Conservation (phyloP, 2,888 invertebrate genomes). For the Lasioglossum marginatum region DNA sequence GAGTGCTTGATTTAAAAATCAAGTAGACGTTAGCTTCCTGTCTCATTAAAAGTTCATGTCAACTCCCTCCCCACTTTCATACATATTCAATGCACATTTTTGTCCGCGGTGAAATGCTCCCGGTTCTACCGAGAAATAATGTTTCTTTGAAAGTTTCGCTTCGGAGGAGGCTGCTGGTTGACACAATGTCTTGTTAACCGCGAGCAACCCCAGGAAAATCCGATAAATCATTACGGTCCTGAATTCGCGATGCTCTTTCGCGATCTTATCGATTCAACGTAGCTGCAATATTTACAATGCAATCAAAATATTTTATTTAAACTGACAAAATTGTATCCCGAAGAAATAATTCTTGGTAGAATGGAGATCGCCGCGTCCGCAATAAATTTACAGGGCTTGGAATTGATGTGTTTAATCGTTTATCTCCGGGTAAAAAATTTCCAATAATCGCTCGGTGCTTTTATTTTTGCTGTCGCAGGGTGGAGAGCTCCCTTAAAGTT, state of each 20-base stretch:
- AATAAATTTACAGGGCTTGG: neutral
- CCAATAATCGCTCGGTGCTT: conserved; percentile 1
- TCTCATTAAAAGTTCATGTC: conserved; percentile 1
- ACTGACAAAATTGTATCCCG: neutral
- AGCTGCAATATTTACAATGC: neutral
- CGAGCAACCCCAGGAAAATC: conserved; percentile 27
- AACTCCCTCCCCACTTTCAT: neutral
- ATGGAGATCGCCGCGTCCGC: neutral
- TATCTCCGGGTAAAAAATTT: neutral
- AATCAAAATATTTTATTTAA: no score
- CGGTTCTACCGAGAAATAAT: neutral
- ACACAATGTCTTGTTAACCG: conserved; percentile 12
- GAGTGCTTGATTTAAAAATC: neutral
- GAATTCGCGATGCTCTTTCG: neutral
- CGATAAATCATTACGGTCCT: conserved; percentile 27
- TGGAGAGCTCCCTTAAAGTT: conserved; percentile 13
- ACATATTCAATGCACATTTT: conserved; percentile 1
- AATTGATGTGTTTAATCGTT: conserved; percentile 9
- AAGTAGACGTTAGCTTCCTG: neutral
- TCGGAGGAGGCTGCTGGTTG: neutral
- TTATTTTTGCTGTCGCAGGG: neutral
- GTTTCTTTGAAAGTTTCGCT: neutral
- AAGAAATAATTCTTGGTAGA: neutral
- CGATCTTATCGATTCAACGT: neutral
- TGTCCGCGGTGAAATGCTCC: neutral